Evolutionary conservation across 2,888 invertebrate genomes (phyloP), one percentile per base, ranked within the genome.

Genomic region (Muscina levida): DNA sequence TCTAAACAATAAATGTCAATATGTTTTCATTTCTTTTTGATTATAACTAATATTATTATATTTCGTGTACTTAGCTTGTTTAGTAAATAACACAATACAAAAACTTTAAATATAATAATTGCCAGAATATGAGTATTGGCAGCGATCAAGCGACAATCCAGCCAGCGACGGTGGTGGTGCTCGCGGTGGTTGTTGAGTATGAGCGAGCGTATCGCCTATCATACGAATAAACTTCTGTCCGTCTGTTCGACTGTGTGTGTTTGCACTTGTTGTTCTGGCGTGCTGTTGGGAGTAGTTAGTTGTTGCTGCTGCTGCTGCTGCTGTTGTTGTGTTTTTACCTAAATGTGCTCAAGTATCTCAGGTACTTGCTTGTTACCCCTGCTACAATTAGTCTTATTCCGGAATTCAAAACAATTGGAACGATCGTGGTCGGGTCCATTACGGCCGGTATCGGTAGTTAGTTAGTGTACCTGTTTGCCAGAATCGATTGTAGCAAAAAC

Each of bases 331-430:
- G 4, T 15, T 42, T 56, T 11, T 56, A 26, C 22, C 24, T 13
- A 22, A 24, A 24, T n/a, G 13, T 26, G 17, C 42, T 39, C 62
- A 8, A 42, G 19, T 72, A 59, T 77, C 67, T 51, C 66, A 67
- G 66, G 77, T 77, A 74, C 57, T 70, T 70, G 39, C 57, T 70
- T 70, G 39, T 8, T 48, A 56, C 37, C 66, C 11, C 48, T 8
- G 39, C n/a, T 42, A 66, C 26, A 65, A 39, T 70, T 72, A 70
- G 70, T 73, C 19, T 74, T 74, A 71, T 44, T 74, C 74, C 31
- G 31, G 44, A 44, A 74, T 59, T 74, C 51, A 59, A 51, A 71
- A 74, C 66, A 70, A 62, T 62, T 62, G 39, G 68, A 70, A 62
- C 75, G 31, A 8, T 48, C 53, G 22, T 44, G 42, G 57, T 37